A percentile compares a stretch with the other conserved stretches of the same genome.
These are phyloP conservation scores for Lamellibrachia luymesi DNA, from an alignment of 1,140 invertebrate species.

Conservation along the genomic window DNA sequence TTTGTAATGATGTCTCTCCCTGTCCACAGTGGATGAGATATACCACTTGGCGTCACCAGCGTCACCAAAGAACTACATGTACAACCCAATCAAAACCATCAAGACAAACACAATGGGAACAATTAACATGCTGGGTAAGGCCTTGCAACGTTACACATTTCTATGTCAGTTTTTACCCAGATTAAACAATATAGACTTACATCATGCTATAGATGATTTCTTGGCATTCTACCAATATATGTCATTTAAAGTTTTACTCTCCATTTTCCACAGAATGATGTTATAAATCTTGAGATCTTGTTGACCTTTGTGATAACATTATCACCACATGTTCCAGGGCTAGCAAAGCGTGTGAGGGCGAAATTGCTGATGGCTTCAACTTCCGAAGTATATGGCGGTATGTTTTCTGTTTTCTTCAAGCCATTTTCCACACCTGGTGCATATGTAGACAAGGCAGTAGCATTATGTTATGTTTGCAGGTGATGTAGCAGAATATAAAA, in stretches of 20 bases:
- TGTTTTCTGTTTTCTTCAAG: neutral
- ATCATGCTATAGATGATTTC: too few relatives aligned
- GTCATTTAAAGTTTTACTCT: too few relatives aligned
- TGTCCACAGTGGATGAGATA: slow-evolving; percentile 85
- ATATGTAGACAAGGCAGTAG: neutral
- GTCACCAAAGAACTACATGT: slow-evolving; percentile 98
- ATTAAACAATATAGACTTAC: too few relatives aligned
- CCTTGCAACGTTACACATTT: neutral
- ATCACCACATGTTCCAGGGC: slow-evolving; percentile 60
- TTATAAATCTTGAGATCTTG: neutral
- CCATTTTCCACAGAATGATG: too few relatives aligned
- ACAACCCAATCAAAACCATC: slow-evolving; percentile 99
- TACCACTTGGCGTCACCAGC: slow-evolving; percentile 98
- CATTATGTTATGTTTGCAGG: neutral
- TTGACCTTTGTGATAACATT: neutral
- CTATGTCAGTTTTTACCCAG: too few relatives aligned
- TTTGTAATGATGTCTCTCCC: neutral
- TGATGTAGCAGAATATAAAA: neutral
- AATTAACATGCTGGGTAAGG: slow-evolving; percentile 94
- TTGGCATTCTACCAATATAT: too few relatives aligned
- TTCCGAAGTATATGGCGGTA: slow-evolving; percentile 86
- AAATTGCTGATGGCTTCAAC: slow-evolving; percentile 95
- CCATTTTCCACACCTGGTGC: neutral
- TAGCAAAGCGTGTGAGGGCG: slow-evolving; percentile 91
- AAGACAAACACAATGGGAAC: slow-evolving; percentile 99